phyloP scores from a whole-genome alignment of 1,140 invertebrate genomes.

The Ruditapes philippinarum region DNA sequence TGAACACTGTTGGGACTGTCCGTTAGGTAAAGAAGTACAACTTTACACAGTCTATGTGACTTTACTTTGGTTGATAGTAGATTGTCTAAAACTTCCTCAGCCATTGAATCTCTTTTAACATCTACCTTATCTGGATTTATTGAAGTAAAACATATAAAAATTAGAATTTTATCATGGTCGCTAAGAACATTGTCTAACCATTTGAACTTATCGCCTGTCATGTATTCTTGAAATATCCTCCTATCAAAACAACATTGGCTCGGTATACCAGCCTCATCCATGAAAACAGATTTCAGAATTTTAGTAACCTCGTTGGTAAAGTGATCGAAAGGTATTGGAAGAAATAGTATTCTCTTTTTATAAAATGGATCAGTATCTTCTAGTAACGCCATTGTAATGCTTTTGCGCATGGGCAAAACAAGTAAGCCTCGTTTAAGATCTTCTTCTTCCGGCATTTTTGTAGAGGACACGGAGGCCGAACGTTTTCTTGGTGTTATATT shows the following conservation, averaged over 20 bases:
- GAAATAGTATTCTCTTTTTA: slow-evolving; percentile 3
- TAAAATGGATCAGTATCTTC: neutral
- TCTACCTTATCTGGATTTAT: neutral
- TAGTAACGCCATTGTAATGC: neutral
- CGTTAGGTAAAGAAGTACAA: neutral
- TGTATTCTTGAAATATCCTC: neutral
- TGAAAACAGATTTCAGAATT: neutral
- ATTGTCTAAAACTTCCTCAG: neutral
- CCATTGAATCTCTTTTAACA: neutral
- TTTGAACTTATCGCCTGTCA: neutral
- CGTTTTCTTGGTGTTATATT: neutral
- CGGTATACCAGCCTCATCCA: neutral
- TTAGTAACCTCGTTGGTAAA: neutral
- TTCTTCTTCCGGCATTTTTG: neutral
- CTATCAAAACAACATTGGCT: slow-evolving; percentile 20
- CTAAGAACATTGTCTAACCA: neutral
- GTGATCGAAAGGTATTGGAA: neutral
- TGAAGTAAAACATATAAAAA: slow-evolving; percentile 24
- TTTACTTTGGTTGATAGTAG: neutral
- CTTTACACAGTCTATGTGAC: neutral
- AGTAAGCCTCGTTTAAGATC: neutral
- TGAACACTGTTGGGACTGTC: neutral
- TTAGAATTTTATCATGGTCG: neutral
- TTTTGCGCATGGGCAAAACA: neutral
- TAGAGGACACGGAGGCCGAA: neutral